Evolutionary conservation across 2,113 vertebrate species (phyloP), one percentile per base, ranked within the genome.

Genomic region (Rhizomys pruinosus): DNA sequence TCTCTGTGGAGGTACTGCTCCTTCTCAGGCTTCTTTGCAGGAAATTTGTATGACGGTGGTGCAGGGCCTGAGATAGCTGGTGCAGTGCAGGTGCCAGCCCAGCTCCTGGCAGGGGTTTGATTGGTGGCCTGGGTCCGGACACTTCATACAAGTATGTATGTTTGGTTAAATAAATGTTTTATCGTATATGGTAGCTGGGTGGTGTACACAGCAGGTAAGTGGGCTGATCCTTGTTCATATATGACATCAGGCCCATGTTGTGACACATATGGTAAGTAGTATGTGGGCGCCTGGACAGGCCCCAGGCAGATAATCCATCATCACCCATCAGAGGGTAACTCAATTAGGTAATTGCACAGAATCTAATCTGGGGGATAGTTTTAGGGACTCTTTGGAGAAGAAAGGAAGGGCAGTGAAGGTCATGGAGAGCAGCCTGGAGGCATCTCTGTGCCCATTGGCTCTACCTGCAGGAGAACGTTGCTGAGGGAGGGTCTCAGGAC

Each of bases 1-100:
- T 99, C 74, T 99, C 99, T 69, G 99, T 99, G 85, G 99, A 99
- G 99, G 99, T 99, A 97, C 78, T 69, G 82, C 2, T 27, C 5
- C 63, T 42, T 0, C 27, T 15, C 6, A 4, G 63, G 16, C 29
- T 23, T 1, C 44, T 69, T 27, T 37, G 19, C 57, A 76, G 80
- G 37, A 10, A 17, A 47, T 32, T 16, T 3, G 32, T 29, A 47
- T 25, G 10, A 23, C 17, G 29, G 19, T 4, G 7, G 32, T 1
- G 39, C 44, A 19, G 16, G n/a, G 57, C 42, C 61, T 8, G 20
- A 16, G 37, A 15, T 34, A 77, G 68, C 42, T 17, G 80, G 42
- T 32, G n/a, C 16, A 20, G 9, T 7, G 1, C 3, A n/a, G 39
- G 55, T 37, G 32, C 52, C n/a, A n/a, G 34, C 42, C 29, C 29